Base-by-base conservation (phyloP, 2,113 vertebrate genomes). In the Bos javanicus region DNA sequence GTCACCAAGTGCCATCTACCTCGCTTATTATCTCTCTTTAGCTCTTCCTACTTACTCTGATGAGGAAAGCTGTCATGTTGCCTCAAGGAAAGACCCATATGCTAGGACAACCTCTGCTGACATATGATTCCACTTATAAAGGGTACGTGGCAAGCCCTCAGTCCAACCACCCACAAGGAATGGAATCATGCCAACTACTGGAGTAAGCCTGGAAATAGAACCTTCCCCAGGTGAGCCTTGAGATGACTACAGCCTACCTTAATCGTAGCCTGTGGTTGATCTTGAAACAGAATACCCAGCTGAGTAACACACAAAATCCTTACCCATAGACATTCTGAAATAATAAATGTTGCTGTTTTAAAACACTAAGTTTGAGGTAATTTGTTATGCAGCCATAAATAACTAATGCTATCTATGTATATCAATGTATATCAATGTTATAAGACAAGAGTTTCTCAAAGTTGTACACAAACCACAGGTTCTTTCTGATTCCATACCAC, bases 331-430 rank as follows among this genome's bases (percentile, higher is more conserved):
- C 52, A 86, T 2, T 92, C 26, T 71, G 64, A 97, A 57, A 94
- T 78, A 97, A 94, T 43, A 90, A 90, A 56, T 71, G 48, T 19
- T 94, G 17, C 39, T 86, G 60, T 87, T 95, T 91, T 92, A 90
- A 95, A 82, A 80, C 74, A 83, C 16, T 64, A 86, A 89, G 11
- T 94, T 91, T 91, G 62, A 21, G 33, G 30, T 87, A 71, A 93
- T 87, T 16, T 87, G 71, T 82, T 91, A 94, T 33, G 57, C 46
- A 80, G 43, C 43, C 94, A 85, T 30, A 95, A 46, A 50, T 36
- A 89, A 92, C 28, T n/a, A 62, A 15, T 62, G 60, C 60, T 62
- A 62, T 33, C 28, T 62, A 62, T 30, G 60, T 62, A 33, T 62
- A 62, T 30, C 59, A 60, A 60, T 60, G 26, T 60, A 60, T 60